Evolutionary conservation across 2,888 invertebrate genomes (phyloP), one percentile per base, ranked within the genome.

Genomic region (Polyommatus icarus): DNA sequence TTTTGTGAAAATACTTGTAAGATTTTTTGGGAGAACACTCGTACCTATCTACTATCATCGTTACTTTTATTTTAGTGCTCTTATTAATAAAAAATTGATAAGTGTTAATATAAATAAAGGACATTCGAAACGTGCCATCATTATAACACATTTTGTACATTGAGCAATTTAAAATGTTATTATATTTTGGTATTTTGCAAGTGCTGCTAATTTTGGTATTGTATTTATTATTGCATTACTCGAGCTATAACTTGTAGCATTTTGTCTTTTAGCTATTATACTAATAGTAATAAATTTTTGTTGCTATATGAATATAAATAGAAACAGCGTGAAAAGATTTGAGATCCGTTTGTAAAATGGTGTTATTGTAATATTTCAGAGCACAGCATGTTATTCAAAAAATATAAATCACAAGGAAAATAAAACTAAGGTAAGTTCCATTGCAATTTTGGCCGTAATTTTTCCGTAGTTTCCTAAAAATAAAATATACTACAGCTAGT

Each of bases 61-160:
- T 5, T 2, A 29, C 29, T 32, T 67, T 15, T 32, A 15, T 61
- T 24, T 24, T 24, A 24, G 24, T 24, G 24, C 24, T 32, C 2
- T 32, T 15, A 61, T 8, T 59, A n/a, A 72, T n/a, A 50, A 61
- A 71, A 73, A 57, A 24, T 46, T 76, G 76, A 75, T 36, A 76
- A 59, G 10, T 67, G 72, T 54, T 76, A 29, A 71, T 78, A 78
- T 78, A 78, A 76, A 78, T 57, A 59, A 36, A 50, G 73, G 78
- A 76, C 32, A 61, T 12, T 46, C 6, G 7, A 67, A 36, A 29
- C 59, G 50, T 75, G 59, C n/a, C 40, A n/a, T 18, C 54, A 75
- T 50, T 75, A 18, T 24, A 75, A 75, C 5, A 24, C 2, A 18
- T 54, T 75, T 50, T 15, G 54, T 54, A 18, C 29, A 46, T 46